phyloP scores from a whole-genome alignment of 2,113 vertebrate species.

The Lanius collurio region DNA sequence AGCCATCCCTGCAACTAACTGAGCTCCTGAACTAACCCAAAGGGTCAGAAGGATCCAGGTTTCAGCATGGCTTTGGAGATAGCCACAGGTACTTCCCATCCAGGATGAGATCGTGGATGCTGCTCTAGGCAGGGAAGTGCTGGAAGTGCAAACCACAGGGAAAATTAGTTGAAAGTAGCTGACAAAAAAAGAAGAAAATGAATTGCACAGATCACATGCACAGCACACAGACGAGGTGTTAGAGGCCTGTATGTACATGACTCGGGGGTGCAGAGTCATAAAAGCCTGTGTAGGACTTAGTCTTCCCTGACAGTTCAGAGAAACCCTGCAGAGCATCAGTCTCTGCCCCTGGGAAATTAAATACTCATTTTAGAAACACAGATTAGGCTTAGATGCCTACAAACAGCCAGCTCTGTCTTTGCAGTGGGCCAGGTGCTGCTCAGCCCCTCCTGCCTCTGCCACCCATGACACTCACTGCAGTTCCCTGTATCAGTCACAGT shows the following conservation, averaged over 20 bases:
- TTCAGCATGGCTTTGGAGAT: neutral
- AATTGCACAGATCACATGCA: neutral
- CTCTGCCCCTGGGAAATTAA: neutral
- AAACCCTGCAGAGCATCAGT: neutral
- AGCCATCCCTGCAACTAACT: neutral
- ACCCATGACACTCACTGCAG: too few species aligned
- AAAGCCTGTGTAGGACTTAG: neutral
- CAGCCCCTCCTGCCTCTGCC: neutral
- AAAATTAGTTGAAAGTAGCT: neutral
- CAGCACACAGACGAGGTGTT: neutral
- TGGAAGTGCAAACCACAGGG: neutral
- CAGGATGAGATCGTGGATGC: neutral
- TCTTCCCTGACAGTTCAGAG: neutral
- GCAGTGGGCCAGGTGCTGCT: neutral
- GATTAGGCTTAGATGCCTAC: too few species aligned
- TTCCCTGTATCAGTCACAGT: rapidly evolving
- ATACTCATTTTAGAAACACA: neutral
- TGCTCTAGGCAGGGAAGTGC: neutral
- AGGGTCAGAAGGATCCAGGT: neutral
- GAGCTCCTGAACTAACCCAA: neutral
- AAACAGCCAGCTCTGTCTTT: neutral
- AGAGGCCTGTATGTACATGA: neutral
- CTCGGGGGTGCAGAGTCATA: neutral
- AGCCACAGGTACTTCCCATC: neutral
- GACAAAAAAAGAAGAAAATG: neutral